Evolutionary conservation across 2,113 vertebrate species (phyloP).

Genomic region (Cyphomyrus discorhynchus): DNA sequence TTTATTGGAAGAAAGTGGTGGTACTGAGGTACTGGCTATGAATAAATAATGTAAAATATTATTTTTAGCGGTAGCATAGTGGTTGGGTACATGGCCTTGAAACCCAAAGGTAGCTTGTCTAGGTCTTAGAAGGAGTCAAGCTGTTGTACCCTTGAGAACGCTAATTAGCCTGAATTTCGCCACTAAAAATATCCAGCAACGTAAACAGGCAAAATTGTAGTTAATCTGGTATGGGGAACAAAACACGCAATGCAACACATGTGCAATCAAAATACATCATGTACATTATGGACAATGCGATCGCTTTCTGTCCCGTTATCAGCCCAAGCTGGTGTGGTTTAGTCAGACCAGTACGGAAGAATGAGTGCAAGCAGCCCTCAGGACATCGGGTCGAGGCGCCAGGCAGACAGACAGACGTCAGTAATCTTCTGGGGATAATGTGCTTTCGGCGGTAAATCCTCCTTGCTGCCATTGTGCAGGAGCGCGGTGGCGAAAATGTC

Average conservation of each 20-base stretch:
- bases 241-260: background rate
- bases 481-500: background rate
- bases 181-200: background rate
- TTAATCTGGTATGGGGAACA: background rate
- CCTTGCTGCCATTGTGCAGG: conserved; percentile 55
- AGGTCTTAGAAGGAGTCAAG: background rate
- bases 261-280: background rate
- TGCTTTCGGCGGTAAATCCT: conserved; percentile 57
- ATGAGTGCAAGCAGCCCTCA: background rate
- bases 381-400: background rate
- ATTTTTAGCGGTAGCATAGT: background rate
- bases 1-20: background rate
- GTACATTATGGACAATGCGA: background rate
- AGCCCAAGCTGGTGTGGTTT: background rate
- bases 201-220: background rate
- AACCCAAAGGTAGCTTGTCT: background rate
- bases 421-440: conserved; percentile 58
- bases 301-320: background rate
- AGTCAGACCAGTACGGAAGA: background rate
- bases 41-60: background rate
- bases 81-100: background rate
- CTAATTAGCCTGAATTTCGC: background rate
- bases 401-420: conserved; percentile 41
- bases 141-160: background rate
- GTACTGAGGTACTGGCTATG: background rate